Evolutionary conservation across 2,797 vertebrate species (phyloP), one percentile per base, ranked within the genome.

Genomic region (Silurus lanzhouensis): DNA sequence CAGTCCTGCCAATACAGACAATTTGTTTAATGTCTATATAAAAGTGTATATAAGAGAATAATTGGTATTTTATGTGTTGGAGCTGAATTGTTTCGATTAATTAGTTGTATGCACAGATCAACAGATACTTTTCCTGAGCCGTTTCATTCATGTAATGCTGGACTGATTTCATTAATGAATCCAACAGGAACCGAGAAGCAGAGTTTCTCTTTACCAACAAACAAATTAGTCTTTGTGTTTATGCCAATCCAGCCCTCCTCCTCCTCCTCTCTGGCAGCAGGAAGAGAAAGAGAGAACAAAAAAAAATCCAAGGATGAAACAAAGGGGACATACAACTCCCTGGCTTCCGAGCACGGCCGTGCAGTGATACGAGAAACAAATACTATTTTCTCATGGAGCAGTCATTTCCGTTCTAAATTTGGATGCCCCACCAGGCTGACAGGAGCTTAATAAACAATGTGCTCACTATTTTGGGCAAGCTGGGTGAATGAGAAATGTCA

Each of bases 171-270:
- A 93, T 93, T 94, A 95, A 93, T 95, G 93, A 91, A 90, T 92
- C 92, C 91, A 91, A 93, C 93, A 93, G 94, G 93, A 95, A 95
- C 92, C 92, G 91, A 91, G 85, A 91, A 91, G 92, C 88, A 92
- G 92, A 94, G 93, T 95, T 94, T 94, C 92, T 95, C 92, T 95
- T 95, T 94, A 93, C 93, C 90, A 94, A 94, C 93, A 95, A 94
- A 95, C 94, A 95, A 94, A 95, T 95, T 95, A 94, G 94, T 91
- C 94, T 95, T 95, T 95, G 95, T 95, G 90, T 94, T 92, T 81
- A 90, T 91, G 92, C 91, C 88, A 90, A 92, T 92, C 91, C 91
- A 86, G 91, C 82, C 85, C 83, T 84, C 75, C 83, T 89, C 84
- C 83, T 89, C 84, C 55, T 83, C 70, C 83, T 82, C 82, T 82